A percentile compares a stretch with the other conserved stretches of the same genome.
Evolutionary conservation across 2,797 vertebrate species (phyloP).

Genomic region (Amblyopsis hoosieri): DNA sequence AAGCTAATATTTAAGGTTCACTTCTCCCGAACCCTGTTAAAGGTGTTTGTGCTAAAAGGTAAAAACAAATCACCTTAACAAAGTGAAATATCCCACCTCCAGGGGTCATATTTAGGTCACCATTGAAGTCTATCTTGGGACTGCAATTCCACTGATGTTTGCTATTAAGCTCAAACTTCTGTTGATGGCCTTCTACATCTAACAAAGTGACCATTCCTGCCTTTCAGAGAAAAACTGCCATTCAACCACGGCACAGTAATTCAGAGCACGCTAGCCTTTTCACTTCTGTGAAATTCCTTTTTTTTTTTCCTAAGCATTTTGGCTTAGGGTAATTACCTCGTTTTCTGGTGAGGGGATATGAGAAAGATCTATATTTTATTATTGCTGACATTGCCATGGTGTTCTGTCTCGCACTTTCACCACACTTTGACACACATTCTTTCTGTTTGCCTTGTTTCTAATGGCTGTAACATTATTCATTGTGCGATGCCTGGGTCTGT

Average conservation of each 20-base stretch:
- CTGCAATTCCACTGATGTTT: conserved; percentile 13
- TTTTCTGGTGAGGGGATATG: conserved; percentile 32
- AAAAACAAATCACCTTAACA: not conserved
- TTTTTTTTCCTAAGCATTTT: conserved; percentile 15
- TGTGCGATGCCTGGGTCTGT: conserved; percentile 44
- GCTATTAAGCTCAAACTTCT: conserved; percentile 13
- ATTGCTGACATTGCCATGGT: conserved; percentile 41
- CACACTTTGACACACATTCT: not conserved
- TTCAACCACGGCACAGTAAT: conserved; percentile 27
- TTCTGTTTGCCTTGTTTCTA: conserved; percentile 48
- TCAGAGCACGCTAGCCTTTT: conserved; percentile 38
- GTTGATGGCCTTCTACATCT: conserved; percentile 18
- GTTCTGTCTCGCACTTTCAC: conserved; percentile 15
- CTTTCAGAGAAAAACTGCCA: conserved; percentile 22
- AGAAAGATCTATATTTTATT: conserved; percentile 43
- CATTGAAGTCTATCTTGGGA: conserved; percentile 2
- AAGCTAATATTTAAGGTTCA: not conserved
- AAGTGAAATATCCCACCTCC: conserved; percentile 6
- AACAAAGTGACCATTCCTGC: conserved; percentile 32
- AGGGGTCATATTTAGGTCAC: conserved; percentile 3
- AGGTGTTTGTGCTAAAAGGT: conserved; percentile 4
- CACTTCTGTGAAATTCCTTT: conserved; percentile 25
- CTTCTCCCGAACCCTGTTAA: conserved; percentile 1
- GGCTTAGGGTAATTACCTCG: conserved; percentile 46
- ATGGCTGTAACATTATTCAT: conserved; percentile 66